Base-by-base conservation (phyloP, 2,888 invertebrate species). In the Siphonodentalium dalli region DNA sequence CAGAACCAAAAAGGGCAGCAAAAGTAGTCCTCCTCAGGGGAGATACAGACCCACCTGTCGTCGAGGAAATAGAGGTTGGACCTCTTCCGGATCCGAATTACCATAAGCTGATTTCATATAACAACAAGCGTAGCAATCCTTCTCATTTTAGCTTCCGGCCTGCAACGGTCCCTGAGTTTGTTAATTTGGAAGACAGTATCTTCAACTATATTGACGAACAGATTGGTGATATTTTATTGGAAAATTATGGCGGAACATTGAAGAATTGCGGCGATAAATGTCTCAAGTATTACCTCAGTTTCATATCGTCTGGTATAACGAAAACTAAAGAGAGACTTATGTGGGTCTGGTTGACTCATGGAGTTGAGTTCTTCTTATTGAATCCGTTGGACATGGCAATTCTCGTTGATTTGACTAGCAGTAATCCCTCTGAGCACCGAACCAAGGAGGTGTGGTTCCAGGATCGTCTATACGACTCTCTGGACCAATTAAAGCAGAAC, bases 321-420 rank as follows among this genome's bases (percentile, higher is more conserved):
- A 44, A 44, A 2, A 28, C 31, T 8, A 34, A 58, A 23, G 44
- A 48, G 9, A 45, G 65, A 3, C 50, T 54, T 35, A 46, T 63
- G 8, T 68, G 68, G 68, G 47, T 61, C 31, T 45, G 55, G 43
- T 38, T 60, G 21, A 47, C 49, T 20, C 60, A 66, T 34, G 31
- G 52, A 23, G 54, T 58, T 6, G 66, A 69, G 33, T 65, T 64
- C 23, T 44, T 54, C 20, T 52, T 60, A 7, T 53, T 74, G n/a
- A 60, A 71, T 39, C 68, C 71, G 1, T 48, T 69, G 9, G 67
- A 62, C 31, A 62, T 72, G 33, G 59, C 67, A 23, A 53, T 72
- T 29, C 21, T 69, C 13, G 61, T 66, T n/a, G 56, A 61, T 23
- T 53, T 64, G 26, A 38, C 43, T 15, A 45, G 45, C 7, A 31